Evolutionary conservation across 2,888 invertebrate species (phyloP).

Genomic region (Xestia ashworthii): DNA sequence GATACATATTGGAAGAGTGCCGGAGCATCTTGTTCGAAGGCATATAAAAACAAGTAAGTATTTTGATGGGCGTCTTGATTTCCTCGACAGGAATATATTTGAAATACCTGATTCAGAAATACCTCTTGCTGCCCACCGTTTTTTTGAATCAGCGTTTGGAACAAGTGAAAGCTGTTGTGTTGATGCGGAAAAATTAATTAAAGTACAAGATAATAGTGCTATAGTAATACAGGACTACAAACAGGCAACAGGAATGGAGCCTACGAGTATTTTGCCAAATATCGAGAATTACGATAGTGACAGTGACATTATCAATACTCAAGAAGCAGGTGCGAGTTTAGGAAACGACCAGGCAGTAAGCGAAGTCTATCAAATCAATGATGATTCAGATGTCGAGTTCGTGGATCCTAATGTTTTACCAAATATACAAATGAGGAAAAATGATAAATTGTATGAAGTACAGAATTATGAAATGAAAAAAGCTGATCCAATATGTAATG

Average conservation of each 20-base stretch:
- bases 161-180: not conserved
- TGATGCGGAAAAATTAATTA: constrained; percentile 17
- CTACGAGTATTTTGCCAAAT: constrained; percentile 40
- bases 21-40: not conserved
- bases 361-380: not conserved
- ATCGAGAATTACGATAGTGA: constrained; percentile 4
- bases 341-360: not conserved
- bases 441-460: not conserved
- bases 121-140: constrained; percentile 2
- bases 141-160: constrained; percentile 11
- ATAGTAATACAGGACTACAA: constrained; percentile 14
- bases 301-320: not conserved
- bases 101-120: constrained; percentile 2
- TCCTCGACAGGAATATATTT: constrained; percentile 36
- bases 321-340: not conserved
- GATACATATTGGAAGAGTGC: constrained; percentile 15
- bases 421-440: not conserved
- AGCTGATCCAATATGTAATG: not conserved
- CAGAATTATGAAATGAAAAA: not conserved
- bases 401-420: constrained; percentile 10
- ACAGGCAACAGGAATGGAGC: constrained; percentile 7
- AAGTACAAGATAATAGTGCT: constrained; percentile 7
- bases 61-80: constrained; percentile 45
- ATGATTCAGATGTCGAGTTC: not conserved
- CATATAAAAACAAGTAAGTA: constrained; percentile 23